Evolutionary conservation across 2,888 invertebrate species (phyloP).

Genomic region (Caenorhabditis sp.): DNA sequence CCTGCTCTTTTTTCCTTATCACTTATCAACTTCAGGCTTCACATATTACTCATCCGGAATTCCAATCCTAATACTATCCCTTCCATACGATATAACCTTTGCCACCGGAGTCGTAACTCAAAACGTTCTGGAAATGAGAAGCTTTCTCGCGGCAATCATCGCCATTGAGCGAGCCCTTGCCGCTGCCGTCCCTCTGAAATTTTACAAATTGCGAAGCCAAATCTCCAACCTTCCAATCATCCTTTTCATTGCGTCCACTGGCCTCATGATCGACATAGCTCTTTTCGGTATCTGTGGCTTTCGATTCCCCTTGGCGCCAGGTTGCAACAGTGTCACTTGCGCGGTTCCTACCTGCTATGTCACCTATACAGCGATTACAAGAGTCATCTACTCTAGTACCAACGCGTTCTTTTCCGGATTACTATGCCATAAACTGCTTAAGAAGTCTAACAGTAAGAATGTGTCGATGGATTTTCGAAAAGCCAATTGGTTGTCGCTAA

Average conservation of each 20-base stretch:
- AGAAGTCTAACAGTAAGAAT: too few relatives aligned
- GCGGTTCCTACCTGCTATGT: neutral
- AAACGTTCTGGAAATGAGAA: constrained; percentile 23
- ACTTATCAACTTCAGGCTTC: neutral
- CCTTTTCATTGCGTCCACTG: neutral
- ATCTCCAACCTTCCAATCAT: constrained; percentile 13
- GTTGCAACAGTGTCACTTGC: constrained; percentile 6
- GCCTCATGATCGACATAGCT: neutral
- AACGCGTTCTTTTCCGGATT: constrained; percentile 5
- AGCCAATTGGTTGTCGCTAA: constrained; percentile 18
- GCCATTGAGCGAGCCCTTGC: constrained; percentile 15
- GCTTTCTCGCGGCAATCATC: constrained; percentile 22
- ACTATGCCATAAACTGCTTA: constrained; percentile 3
- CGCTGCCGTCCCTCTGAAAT: neutral
- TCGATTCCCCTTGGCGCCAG: neutral
- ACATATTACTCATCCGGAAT: too few relatives aligned
- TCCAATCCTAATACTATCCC: neutral
- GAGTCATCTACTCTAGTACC: constrained; percentile 2
- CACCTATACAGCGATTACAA: neutral
- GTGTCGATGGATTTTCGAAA: constrained; percentile 12
- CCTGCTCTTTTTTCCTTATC: neutral
- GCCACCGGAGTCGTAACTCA: neutral
- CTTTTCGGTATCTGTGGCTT: constrained; percentile 1
- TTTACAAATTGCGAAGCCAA: neutral
- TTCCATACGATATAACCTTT: neutral